Evolutionary conservation across 2,797 vertebrate species (phyloP).

Genomic region (Enteromius trimaculatus): DNA sequence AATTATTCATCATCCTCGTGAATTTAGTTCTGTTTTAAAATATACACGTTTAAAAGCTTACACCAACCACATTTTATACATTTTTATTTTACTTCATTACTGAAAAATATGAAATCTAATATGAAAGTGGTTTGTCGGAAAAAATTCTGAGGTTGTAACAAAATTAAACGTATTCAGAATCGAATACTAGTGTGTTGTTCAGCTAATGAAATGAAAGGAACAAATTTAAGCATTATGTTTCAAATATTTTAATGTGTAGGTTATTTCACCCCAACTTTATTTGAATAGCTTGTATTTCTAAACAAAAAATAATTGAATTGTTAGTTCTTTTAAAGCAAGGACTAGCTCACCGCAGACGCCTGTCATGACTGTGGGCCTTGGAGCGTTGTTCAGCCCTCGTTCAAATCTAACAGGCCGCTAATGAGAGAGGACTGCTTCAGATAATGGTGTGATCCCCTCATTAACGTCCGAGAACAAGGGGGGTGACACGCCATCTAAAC

Average conservation of each 20-base stretch:
- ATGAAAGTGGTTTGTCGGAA: background rate
- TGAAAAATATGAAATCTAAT: background rate
- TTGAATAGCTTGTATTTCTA: background rate
- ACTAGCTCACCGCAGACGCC: background rate
- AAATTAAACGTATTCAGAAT: background rate
- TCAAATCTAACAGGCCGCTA: slow-evolving; percentile 38
- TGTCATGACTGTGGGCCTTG: slow-evolving; percentile 13
- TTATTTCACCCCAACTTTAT: slow-evolving; percentile 58
- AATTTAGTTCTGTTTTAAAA: background rate
- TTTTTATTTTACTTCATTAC: background rate
- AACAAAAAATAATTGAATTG: background rate
- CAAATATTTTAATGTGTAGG: background rate
- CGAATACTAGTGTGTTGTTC: background rate
- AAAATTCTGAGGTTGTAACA: background rate
- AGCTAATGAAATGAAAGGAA: background rate
- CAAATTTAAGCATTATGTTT: background rate
- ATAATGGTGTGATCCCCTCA: slow-evolving; percentile 55
- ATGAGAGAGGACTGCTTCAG: slow-evolving; percentile 53
- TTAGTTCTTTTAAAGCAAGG: background rate
- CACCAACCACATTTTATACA: background rate
- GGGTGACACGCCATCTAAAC: background rate
- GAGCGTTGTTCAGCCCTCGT: background rate
- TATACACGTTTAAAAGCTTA: background rate
- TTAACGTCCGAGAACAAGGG: slow-evolving; percentile 41
- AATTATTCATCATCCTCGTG: background rate